phyloP scores from a whole-genome alignment of 2,797 vertebrate genomes.

The Falco berigora region DNA sequence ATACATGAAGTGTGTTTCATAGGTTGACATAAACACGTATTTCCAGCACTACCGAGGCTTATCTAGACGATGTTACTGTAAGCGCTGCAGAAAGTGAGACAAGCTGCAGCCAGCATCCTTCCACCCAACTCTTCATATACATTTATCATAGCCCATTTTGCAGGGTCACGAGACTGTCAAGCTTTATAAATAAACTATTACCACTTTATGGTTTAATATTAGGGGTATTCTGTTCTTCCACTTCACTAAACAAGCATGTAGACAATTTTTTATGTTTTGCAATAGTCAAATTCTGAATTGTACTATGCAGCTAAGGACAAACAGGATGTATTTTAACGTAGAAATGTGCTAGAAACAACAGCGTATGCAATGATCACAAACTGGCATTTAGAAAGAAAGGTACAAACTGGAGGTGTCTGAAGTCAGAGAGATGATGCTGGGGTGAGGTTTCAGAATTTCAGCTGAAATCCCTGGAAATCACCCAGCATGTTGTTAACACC shows the following conservation, averaged over 20 bases:
- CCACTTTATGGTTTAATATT: not conserved
- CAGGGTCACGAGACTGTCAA: not conserved
- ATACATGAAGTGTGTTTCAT: rapidly evolving
- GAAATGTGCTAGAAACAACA: not conserved
- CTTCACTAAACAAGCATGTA: not conserved
- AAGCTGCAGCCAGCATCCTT: not conserved
- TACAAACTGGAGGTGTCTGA: not conserved
- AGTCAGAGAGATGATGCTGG: not conserved
- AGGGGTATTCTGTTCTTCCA: not conserved
- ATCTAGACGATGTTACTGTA: not conserved
- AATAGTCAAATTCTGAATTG: not conserved
- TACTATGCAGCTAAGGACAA: not conserved
- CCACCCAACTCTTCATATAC: not conserved
- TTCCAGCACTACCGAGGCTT: not conserved
- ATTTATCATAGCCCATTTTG: not conserved
- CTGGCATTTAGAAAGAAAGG: not conserved
- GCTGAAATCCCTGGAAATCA: not conserved
- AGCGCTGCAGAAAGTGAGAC: not conserved
- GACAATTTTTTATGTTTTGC: not conserved
- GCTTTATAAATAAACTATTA: not conserved
- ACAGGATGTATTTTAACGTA: not conserved
- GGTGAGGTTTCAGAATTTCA: not conserved
- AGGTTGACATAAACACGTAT: not conserved
- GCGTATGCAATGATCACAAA: not conserved
- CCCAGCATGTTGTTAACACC: not conserved